These are phyloP conservation scores for Crenuchus spilurus DNA, from an alignment of 2,797 vertebrate species.

Conservation along the genomic window DNA sequence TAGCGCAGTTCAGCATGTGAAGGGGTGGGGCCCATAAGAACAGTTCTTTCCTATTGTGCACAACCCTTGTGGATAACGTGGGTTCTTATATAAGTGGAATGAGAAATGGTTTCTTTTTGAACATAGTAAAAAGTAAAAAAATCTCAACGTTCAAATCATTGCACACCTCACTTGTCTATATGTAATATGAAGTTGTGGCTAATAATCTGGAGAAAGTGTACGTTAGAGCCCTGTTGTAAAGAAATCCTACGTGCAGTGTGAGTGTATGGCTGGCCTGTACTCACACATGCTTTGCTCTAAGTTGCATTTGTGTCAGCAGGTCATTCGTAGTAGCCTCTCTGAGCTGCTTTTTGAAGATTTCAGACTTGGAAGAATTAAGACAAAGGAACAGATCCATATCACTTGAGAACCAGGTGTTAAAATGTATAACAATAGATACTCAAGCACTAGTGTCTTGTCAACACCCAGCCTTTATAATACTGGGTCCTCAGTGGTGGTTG, in stretches of 20 bases:
- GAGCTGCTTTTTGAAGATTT: conserved; percentile 38
- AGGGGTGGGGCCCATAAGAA: conserved; percentile 10
- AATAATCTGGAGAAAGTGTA: neutral
- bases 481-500: neutral
- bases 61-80: conserved; percentile 10
- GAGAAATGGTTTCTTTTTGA: neutral
- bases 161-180: neutral
- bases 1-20: neutral
- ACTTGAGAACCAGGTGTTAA: conserved; percentile 32
- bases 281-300: conserved; percentile 15
- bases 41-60: conserved; percentile 26
- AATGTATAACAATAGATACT: conserved; percentile 24
- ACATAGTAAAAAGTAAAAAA: neutral
- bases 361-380: neutral
- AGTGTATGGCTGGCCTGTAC: conserved; percentile 21
- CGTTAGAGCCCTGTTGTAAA: neutral
- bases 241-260: too few species aligned
- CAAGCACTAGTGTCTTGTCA: neutral
- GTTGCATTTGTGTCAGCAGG: conserved; percentile 39
- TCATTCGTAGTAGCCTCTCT: conserved; percentile 22
- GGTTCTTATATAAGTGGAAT: conserved; percentile 15
- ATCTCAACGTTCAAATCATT: neutral
- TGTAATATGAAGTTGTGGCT: neutral
- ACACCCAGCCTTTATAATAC: neutral
- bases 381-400: conserved; percentile 30